These are phyloP conservation scores for Hozukius guyotensis DNA, from an alignment of 2,797 vertebrate genomes.

Conservation along the genomic window DNA sequence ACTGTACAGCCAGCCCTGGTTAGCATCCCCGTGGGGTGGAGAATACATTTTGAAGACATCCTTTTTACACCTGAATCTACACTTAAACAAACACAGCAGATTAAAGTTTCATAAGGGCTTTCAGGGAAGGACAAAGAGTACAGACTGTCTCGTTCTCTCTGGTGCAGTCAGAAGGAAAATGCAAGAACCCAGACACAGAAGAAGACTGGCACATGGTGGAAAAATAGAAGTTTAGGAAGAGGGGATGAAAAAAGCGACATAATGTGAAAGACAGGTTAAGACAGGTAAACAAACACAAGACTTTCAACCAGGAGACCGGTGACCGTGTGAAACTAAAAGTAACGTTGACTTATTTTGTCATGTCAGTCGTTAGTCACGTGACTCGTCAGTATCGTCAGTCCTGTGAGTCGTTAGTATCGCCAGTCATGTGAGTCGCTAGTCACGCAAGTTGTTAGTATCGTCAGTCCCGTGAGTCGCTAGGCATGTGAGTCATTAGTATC, in stretches of 20 bases:
- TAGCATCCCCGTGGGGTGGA: background rate
- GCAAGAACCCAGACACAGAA: background rate
- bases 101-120: slow-evolving; percentile 44
- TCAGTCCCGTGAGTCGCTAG: no score
- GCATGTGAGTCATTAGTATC: no score
- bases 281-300: no score
- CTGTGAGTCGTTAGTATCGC: no score
- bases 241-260: background rate
- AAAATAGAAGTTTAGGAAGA: background rate
- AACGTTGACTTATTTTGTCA: no score
- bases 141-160: slow-evolving; percentile 6
- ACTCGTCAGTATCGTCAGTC: no score
- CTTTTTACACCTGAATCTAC: background rate
- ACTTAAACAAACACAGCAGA: slow-evolving; percentile 13
- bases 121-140: slow-evolving; percentile 15
- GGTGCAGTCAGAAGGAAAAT: background rate
- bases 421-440: no score
- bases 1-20: background rate
- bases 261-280: slow-evolving; percentile 7
- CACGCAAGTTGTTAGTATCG: no score
- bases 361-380: no score
- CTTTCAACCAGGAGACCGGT: no score
- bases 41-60: slow-evolving; percentile 6
- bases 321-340: no score
- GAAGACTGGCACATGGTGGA: background rate